phyloP scores from a whole-genome alignment of 2,888 invertebrate genomes.

The Sarcophaga variegata region DNA sequence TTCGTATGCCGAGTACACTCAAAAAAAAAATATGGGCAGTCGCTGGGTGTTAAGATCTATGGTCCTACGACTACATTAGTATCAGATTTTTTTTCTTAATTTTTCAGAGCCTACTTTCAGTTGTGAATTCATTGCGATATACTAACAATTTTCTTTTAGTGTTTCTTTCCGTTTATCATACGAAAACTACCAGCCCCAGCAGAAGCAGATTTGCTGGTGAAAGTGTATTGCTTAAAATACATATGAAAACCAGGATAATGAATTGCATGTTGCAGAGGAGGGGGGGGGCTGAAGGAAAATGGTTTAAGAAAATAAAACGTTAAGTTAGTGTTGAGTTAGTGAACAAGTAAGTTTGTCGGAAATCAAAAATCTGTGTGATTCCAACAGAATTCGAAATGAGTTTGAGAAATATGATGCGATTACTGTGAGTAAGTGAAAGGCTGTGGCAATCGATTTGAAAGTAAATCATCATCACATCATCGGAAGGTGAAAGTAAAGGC shows the following conservation, averaged over 20 bases:
- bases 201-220: conserved; percentile 5
- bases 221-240: conserved; percentile 43
- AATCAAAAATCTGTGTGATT: conserved; percentile 12
- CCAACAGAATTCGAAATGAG: conserved; percentile 4
- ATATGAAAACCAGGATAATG: neutral
- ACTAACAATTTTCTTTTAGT: no score
- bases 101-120: no score
- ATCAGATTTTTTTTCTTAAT: no score
- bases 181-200: neutral
- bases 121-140: no score
- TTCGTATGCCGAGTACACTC: neutral
- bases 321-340: neutral
- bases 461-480: neutral
- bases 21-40: neutral
- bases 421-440: neutral
- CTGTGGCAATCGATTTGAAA: neutral
- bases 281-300: no score
- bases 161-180: no score
- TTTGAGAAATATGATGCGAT: neutral
- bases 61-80: no score
- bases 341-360: conserved; percentile 3
- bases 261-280: no score
- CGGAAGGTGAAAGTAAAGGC: neutral
- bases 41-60: no score
- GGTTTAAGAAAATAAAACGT: neutral